A percentile compares a stretch with the other conserved stretches of the same genome.
These are phyloP conservation scores for Leptinotarsa texana DNA, from an alignment of 1,140 invertebrate genomes.

Conservation along the genomic window DNA sequence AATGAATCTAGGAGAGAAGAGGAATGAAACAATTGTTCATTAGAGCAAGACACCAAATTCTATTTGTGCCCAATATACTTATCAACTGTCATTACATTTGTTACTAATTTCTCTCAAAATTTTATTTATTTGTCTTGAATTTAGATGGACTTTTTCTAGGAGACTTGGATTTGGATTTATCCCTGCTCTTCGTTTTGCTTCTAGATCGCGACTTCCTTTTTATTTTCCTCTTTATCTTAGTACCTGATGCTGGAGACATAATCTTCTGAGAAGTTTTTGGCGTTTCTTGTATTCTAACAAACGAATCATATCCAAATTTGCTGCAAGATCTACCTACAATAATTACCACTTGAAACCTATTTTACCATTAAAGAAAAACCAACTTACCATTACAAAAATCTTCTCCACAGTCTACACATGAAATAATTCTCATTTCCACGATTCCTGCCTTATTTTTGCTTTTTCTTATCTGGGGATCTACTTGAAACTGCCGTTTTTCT, in stretches of 20 bases:
- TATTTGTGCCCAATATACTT: too few relatives aligned
- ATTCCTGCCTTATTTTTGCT: conserved; percentile 79
- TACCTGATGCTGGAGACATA: conserved; percentile 31
- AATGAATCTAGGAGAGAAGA: too few relatives aligned
- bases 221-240: conserved; percentile 42
- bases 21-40: too few relatives aligned
- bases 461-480: conserved; percentile 69
- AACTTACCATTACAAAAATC: conserved; percentile 77
- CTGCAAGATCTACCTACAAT: conserved; percentile 55
- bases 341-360: background rate
- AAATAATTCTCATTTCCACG: conserved; percentile 73
- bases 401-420: conserved; percentile 79
- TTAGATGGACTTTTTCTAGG: conserved; percentile 39
- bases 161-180: conserved; percentile 38
- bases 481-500: conserved; percentile 65
- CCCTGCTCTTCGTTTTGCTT: conserved; percentile 40
- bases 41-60: too few relatives aligned
- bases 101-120: background rate
- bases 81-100: background rate
- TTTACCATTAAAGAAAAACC: background rate
- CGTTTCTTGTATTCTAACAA: conserved; percentile 54
- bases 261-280: conserved; percentile 37
- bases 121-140: conserved; percentile 26
- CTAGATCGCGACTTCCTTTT: conserved; percentile 42
- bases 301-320: conserved; percentile 60